Evolutionary conservation across 2,888 invertebrate species (phyloP), one percentile per base, ranked within the genome.

Genomic region (Mimas tiliae): DNA sequence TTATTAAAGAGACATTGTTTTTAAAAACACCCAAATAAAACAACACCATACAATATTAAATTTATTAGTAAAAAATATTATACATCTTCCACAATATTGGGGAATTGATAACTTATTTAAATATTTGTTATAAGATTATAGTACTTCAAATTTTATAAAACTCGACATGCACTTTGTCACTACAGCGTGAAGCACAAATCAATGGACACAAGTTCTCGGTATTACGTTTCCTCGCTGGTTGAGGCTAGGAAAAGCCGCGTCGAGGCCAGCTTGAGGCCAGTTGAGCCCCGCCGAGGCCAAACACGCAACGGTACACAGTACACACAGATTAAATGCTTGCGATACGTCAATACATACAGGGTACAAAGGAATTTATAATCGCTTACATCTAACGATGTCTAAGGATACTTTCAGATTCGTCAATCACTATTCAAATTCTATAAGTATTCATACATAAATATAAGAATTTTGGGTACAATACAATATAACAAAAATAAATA

Each of bases 31-130:
- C 19, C n/a, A 62, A 91, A 87, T 85, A 79, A 90, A 90, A 90
- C 84, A 69, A 78, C 65, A 63, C 64, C 69, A 64, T 93, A 93
- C 89, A 93, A 92, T 93, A 93, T 93, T 93, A 93, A 93, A 93
- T 93, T 93, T 93, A 93, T 93, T 93, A 93, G 93, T 93, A 93
- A 93, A 93, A 93, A 93, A 93, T 93, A 93, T 93, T 91, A 93
- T 93, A 93, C 93, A 93, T 93, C 93, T 92, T 93, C 93, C 93
- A 92, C 91, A 93, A 92, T 92, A 91, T 91, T 90, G 93, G 92
- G 92, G 91, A 93, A 92, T 91, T 85, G 75, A 90, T 92, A 92
- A 93, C 92, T 93, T 92, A 87, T 84, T 90, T 90, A 89, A 90
- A 90, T 89, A 93, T 91, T 91, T 91, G 91, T 92, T 91, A 92